phyloP scores from a whole-genome alignment of 1,140 invertebrate species.

The Macrosteles quadrilineatus region DNA sequence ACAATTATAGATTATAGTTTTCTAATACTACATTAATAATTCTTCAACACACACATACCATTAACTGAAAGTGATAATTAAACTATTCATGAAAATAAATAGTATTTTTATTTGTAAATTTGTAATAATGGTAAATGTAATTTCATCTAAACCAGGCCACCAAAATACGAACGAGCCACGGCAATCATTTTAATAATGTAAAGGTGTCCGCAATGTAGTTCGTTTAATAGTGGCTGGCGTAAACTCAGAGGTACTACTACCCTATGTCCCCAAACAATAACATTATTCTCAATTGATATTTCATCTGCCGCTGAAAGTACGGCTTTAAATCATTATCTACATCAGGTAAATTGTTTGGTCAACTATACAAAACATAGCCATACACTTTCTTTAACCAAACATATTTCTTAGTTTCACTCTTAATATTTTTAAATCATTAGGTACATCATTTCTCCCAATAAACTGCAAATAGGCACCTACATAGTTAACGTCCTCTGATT shows the following conservation, averaged over 20 bases:
- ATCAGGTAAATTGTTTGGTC: background rate
- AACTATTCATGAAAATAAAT: too few species aligned
- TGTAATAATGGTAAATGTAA: too few species aligned
- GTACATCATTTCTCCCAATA: slow-evolving; percentile 14
- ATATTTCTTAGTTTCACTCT: slow-evolving; percentile 27
- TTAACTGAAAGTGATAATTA: too few species aligned
- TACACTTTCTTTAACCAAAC: background rate
- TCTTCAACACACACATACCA: too few species aligned
- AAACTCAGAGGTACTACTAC: slow-evolving; percentile 32
- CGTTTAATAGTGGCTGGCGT: slow-evolving; percentile 12
- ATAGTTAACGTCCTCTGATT: slow-evolving; percentile 11
- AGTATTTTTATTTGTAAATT: too few species aligned
- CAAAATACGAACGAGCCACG: slow-evolving; percentile 27
- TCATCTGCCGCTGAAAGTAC: slow-evolving; percentile 24
- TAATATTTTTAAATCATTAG: slow-evolving; percentile 7
- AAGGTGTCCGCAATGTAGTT: slow-evolving; percentile 35
- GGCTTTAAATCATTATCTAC: background rate
- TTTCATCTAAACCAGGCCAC: slow-evolving; percentile 27
- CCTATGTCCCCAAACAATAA: too few species aligned
- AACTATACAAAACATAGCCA: slow-evolving; percentile 7
- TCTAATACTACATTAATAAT: too few species aligned
- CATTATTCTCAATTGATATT: background rate
- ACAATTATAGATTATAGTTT: too few species aligned
- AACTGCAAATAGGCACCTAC: slow-evolving; percentile 23
- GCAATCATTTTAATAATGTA: slow-evolving; percentile 37